A percentile compares a stretch with the other conserved stretches of the same genome.
These are phyloP conservation scores for Toxonevra muliebris DNA, from an alignment of 2,888 invertebrate genomes.

Conservation along the genomic window DNA sequence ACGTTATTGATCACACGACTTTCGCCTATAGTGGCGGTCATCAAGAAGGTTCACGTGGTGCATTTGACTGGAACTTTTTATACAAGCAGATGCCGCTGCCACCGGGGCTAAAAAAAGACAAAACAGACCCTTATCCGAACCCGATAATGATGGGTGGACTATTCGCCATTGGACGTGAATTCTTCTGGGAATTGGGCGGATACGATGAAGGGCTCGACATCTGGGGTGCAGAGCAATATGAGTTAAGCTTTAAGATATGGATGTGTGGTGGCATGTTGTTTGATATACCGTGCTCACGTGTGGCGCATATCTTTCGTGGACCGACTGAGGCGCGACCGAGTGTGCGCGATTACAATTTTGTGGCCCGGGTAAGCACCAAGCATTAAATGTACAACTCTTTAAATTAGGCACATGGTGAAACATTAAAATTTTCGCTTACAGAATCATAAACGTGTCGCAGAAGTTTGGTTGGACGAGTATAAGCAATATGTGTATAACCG, in stretches of 20 bases:
- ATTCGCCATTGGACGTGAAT: slow-evolving; percentile 89
- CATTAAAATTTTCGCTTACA: slow-evolving; percentile 52
- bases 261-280: slow-evolving; percentile 94
- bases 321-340: slow-evolving; percentile 90
- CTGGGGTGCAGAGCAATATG: slow-evolving; percentile 99
- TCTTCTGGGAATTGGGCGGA: slow-evolving; percentile 97
- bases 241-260: slow-evolving; percentile 96
- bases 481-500: slow-evolving; percentile 84
- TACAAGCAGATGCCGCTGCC: slow-evolving; percentile 81
- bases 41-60: slow-evolving; percentile 90
- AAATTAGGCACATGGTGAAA: not conserved
- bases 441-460: slow-evolving; percentile 93
- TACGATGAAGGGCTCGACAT: slow-evolving; percentile 92
- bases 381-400: too few species aligned
- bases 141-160: slow-evolving; percentile 98
- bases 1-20: slow-evolving; percentile 87
- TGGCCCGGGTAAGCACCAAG: slow-evolving; percentile 60
- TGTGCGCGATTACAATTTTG: slow-evolving; percentile 89
- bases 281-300: slow-evolving; percentile 91
- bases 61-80: slow-evolving; percentile 97
- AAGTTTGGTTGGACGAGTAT: slow-evolving; percentile 99
- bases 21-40: slow-evolving; percentile 88
- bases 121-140: slow-evolving; percentile 68
- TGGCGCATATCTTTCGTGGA: slow-evolving; percentile 90
- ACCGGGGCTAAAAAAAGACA: slow-evolving; percentile 52